A percentile compares a stretch with the other conserved stretches of the same genome.
phyloP scores from a whole-genome alignment of 2,888 invertebrate species.

The Prostheceraeus crozeri region DNA sequence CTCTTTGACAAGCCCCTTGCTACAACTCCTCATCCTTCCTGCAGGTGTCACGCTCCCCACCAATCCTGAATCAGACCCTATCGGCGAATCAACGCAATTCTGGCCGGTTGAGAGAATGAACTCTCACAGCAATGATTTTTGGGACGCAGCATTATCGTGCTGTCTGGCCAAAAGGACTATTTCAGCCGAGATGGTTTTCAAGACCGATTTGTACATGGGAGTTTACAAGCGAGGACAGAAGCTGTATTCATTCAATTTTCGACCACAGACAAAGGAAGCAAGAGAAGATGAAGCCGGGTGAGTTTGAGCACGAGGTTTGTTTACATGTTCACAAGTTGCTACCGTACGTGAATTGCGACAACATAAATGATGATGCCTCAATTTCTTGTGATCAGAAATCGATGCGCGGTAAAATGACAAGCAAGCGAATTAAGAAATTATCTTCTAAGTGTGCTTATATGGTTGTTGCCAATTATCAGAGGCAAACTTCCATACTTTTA shows the following conservation, averaged over 20 bases:
- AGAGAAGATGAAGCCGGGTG: slow-evolving; percentile 42
- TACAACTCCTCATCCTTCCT: not conserved
- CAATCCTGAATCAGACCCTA: slow-evolving; percentile 28
- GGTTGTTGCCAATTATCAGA: too few species aligned
- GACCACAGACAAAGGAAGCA: slow-evolving; percentile 38
- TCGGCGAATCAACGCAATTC: not conserved
- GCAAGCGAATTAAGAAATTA: too few species aligned
- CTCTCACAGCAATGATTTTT: slow-evolving; percentile 42
- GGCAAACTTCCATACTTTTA: too few species aligned
- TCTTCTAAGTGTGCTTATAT: too few species aligned
- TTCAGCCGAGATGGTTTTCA: slow-evolving; percentile 46
- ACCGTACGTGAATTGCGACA: too few species aligned
- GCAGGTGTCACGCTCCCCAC: slow-evolving; percentile 46
- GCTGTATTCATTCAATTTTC: slow-evolving; percentile 48
- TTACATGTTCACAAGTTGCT: too few species aligned
- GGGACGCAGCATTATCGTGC: slow-evolving; percentile 46
- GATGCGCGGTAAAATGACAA: too few species aligned
- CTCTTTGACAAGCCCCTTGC: not conserved
- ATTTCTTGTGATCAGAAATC: too few species aligned
- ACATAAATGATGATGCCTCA: too few species aligned
- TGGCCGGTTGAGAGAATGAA: slow-evolving; percentile 30
- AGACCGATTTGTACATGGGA: slow-evolving; percentile 43
- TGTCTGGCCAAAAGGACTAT: slow-evolving; percentile 45
- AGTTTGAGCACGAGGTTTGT: slow-evolving; percentile 42
- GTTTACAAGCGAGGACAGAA: slow-evolving; percentile 46